Evolutionary conservation across 2,113 vertebrate genomes (phyloP).

Genomic region (Python bivittatus): DNA sequence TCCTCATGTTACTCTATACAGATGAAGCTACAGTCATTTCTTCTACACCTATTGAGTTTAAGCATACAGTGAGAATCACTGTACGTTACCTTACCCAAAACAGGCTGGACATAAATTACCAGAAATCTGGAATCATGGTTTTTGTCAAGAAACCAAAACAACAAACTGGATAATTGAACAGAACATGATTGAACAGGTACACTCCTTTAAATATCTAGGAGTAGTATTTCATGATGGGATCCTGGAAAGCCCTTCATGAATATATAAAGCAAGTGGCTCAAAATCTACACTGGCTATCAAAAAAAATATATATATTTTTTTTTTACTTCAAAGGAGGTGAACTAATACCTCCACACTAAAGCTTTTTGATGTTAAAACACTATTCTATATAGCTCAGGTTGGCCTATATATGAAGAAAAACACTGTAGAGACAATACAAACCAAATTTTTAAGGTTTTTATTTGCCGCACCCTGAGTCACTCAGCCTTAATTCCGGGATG

Average conservation of each 20-base stretch:
- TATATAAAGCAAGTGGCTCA: background rate
- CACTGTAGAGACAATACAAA: background rate
- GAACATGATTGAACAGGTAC: background rate
- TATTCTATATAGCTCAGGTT: background rate
- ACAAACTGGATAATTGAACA: background rate
- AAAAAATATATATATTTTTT: background rate
- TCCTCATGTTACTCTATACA: background rate
- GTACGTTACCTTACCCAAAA: background rate
- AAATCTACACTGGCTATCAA: background rate
- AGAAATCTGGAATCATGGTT: background rate
- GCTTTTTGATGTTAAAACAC: background rate
- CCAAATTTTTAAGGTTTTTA: background rate
- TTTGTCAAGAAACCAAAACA: background rate
- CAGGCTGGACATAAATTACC: too few relatives aligned
- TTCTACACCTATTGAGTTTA: background rate
- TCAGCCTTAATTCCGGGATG: background rate
- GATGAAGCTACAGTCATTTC: background rate
- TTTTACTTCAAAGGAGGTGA: background rate
- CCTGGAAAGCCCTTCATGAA: background rate
- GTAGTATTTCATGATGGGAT: background rate
- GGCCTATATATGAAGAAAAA: background rate
- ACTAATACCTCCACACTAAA: background rate
- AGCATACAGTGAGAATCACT: background rate
- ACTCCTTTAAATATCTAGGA: background rate
- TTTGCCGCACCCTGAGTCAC: background rate